Evolutionary conservation across 2,888 invertebrate species (phyloP), one percentile per base, ranked within the genome.

Genomic region (Drosophila atripex): DNA sequence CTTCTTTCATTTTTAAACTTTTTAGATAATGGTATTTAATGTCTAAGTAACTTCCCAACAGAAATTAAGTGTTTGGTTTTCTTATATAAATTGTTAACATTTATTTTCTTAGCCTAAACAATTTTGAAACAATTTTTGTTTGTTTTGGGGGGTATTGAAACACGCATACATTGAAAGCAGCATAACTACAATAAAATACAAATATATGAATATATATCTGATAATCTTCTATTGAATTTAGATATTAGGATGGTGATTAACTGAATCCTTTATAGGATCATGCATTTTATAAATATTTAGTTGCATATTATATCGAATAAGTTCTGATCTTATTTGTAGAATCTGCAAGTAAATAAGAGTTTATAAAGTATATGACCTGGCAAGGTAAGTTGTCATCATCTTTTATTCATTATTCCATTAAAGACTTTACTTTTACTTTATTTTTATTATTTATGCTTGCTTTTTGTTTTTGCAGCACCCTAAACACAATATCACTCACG

Each of bases 401-500:
- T 55, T 68, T 63, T 56, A 51, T 38, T 75, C 39, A n/a, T 58
- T 58, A 28, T 73, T 58, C 68, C 56, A 16, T 16, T 51, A 51
- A 8, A 16, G 32, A 30, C 46, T 41, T 21, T 45, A 56, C n/a
- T 47, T 46, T 18, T 18, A n/a, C n/a, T n/a, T n/a, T n/a, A 16
- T 41, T 38, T 18, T 41, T 41, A 18, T 41, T 18, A 16, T 41
- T 41, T 60, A 55, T 63, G 57, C 64, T 63, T 85, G 60, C 73
- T 68, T 65, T 76, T 77, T 76, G 73, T 77, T 88, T 73, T 82
- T 87, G 85, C 90, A 87, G 89, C 90, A 89, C 85, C 87, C 89
- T 90, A 89, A 90, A 90, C 90, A 90, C 91, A 89, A 89, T 85
- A 90, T 91, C 90, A 91, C 90, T 91, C 91, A 89, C 90, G 85